These are phyloP conservation scores for Hylia prasina DNA, from an alignment of 2,113 vertebrate species.

Conservation along the genomic window DNA sequence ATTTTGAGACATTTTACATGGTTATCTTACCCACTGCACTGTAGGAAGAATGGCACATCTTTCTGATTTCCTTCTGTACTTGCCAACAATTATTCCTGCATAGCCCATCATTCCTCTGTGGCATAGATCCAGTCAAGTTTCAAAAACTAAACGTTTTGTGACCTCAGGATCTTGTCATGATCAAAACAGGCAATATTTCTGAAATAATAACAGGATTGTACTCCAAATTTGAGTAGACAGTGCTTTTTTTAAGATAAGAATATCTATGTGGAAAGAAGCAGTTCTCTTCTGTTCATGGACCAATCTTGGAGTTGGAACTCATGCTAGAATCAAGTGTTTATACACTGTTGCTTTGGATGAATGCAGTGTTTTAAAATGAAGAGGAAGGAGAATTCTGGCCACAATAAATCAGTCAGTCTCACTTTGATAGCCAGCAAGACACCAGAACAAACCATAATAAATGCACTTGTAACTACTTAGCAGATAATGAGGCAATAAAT, in stretches of 20 bases:
- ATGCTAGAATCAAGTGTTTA: neutral
- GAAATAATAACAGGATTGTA: neutral
- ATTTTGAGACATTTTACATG: neutral
- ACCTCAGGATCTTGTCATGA: neutral
- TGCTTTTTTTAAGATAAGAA: neutral
- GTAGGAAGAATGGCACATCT: neutral
- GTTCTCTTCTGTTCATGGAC: neutral
- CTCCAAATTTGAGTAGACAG: fast-evolving
- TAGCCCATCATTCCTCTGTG: neutral
- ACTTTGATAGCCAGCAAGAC: neutral
- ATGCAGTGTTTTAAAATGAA: neutral
- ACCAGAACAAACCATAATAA: neutral
- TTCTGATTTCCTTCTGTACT: neutral
- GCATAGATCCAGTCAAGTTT: neutral
- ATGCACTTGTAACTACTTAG: neutral
- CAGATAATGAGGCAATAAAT: neutral
- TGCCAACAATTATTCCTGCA: neutral
- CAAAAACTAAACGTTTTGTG: neutral
- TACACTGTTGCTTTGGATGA: neutral
- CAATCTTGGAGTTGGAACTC: neutral
- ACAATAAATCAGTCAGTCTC: neutral
- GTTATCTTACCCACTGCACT: neutral
- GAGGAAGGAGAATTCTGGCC: neutral
- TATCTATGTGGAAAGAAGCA: neutral
- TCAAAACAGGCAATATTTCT: neutral